Base-by-base conservation (phyloP, 2,888 invertebrate species). In the Leuctra nigra region DNA sequence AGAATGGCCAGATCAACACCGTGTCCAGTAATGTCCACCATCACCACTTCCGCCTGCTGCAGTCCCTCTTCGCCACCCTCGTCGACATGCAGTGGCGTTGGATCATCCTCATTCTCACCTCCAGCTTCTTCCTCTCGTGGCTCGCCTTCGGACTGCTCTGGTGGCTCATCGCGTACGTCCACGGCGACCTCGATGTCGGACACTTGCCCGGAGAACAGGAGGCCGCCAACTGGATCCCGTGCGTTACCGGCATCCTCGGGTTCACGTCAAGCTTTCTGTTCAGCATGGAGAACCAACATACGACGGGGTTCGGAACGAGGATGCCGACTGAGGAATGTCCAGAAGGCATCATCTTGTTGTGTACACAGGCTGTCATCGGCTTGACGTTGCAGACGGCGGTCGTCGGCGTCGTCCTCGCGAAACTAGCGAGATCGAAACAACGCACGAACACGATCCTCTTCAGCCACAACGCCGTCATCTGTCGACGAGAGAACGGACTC, bases 271-370 rank as follows among this genome's bases (percentile, higher is more conserved):
- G 79, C 59, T 80, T 92, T 59, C 79, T 92, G 69, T 91, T 92
- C 76, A 87, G 90, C 39, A 83, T 93, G 59, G 93, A 94, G 71
- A 91, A 91, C 1, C 91, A 91, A 74, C 86, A 85, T 66, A 79
- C 91, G 0, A 89, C 91, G 36, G 93, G 92, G 0, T 93, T 91
- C 67, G 92, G 92, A 1, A 81, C 81, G 16, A 78, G 91, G 58
- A 86, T 81, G 68, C 87, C 89, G 0, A 90, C 84, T 24, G 87
- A 89, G 63, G 84, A 90, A 67, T 94, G 93, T 67, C 87, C 90
- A 0, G 89, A 90, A 70, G 90, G 88, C 0, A 83, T 90, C 52
- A 81, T 90, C 60, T 75, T 91, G 13, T 83, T 93, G 77, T 86
- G 89, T 54, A 71, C 89, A 62, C 92, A 93, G 67, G 76, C 89